Conservation (phyloP, 2,797 vertebrate species). For the Sebastes vulpes region DNA sequence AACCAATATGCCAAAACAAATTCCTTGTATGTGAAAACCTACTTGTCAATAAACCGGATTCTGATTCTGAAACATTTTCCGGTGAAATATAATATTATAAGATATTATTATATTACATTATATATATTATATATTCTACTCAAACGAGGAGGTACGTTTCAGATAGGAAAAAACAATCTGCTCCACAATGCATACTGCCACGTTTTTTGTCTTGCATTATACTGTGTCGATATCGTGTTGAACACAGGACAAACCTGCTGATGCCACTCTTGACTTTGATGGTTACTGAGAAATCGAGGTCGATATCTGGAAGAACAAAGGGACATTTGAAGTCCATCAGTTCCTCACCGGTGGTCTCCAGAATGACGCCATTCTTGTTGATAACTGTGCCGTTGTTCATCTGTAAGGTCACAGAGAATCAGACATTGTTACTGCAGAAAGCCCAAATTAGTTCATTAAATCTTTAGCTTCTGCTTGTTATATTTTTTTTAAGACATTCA, state of each 20-base stretch:
- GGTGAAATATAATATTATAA: no score
- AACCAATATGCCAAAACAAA: no score
- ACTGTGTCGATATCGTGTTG: not conserved
- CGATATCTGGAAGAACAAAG: not conserved
- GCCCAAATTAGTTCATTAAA: not conserved
- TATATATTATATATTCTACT: no score
- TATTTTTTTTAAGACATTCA: not conserved
- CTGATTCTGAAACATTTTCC: no score
- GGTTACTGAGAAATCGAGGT: not conserved
- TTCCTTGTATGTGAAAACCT: no score
- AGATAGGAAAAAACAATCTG: no score
- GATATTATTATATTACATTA: no score
- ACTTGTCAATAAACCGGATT: no score
- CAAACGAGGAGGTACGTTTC: no score
- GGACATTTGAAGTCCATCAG: not conserved
- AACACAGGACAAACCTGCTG: not conserved
- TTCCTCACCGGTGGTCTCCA: not conserved
- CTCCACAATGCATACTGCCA: no score
- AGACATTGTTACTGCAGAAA: not conserved
- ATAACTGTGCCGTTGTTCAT: not conserved
- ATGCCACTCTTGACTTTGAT: not conserved
- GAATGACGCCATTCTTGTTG: not conserved
- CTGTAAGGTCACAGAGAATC: not conserved
- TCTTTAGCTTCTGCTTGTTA: not conserved
- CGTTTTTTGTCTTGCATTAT: not conserved